Percentiles rank a stretch among this genome's conserved stretches.
phyloP scores from a whole-genome alignment of 53 echinoderm and acorn worm species.

The Holothuria scabra region DNA sequence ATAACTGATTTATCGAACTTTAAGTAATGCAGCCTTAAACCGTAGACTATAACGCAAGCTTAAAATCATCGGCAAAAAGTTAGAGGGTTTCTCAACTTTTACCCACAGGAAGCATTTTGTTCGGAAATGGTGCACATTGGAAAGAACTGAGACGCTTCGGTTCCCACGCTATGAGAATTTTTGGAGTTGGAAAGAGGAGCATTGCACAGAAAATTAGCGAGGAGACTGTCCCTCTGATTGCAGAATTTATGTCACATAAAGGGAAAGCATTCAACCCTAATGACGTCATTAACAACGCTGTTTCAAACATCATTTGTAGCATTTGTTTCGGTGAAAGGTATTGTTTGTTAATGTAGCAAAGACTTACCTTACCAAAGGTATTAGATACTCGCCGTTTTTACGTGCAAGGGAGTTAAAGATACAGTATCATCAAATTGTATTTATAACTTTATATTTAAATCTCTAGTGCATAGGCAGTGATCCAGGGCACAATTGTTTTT shows the following conservation, averaged over 20 bases:
- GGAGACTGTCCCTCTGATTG: constrained; percentile 54
- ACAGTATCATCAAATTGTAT: too few species aligned
- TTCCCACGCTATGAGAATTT: constrained; percentile 68
- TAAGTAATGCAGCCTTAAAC: too few species aligned
- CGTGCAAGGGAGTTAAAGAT: too few species aligned
- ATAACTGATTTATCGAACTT: too few species aligned
- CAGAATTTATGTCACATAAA: constrained; percentile 6
- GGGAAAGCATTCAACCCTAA: constrained; percentile 34
- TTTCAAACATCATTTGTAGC: constrained; percentile 5
- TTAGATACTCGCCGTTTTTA: too few species aligned
- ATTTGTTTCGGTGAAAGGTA: neutral
- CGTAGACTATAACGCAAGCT: too few species aligned
- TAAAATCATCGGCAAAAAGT: too few species aligned
- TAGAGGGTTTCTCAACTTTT: neutral
- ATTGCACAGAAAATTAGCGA: constrained; percentile 56
- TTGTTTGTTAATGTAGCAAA: neutral
- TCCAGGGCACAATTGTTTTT: too few species aligned
- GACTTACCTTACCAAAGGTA: too few species aligned
- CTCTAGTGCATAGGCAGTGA: too few species aligned
- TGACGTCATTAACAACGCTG: constrained; percentile 19
- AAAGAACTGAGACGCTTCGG: constrained; percentile 83
- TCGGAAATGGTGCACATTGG: constrained; percentile 65
- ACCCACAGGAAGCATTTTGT: constrained; percentile 67
- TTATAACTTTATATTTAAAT: too few species aligned
- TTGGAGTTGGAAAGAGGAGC: constrained; percentile 84